Percentiles rank a stretch among this genome's conserved stretches.
Evolutionary conservation across 2,113 vertebrate species (phyloP).

Genomic region (Rhegmatorhina hoffmannsi): DNA sequence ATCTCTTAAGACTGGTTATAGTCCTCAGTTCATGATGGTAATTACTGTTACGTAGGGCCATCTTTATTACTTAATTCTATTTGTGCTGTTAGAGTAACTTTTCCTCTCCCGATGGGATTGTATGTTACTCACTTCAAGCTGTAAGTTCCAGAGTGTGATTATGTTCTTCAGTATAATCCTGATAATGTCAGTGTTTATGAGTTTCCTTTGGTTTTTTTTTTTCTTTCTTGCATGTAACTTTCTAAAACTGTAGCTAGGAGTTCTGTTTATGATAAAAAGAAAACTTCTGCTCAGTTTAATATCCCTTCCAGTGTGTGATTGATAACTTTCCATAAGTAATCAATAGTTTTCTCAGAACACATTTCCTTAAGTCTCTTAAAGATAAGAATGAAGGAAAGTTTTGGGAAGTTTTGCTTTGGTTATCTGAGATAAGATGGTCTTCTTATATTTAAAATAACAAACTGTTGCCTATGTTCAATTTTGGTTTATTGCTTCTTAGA

Average conservation of each 20-base stretch:
- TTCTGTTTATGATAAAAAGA: neutral
- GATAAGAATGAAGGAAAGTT: neutral
- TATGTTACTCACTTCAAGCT: neutral
- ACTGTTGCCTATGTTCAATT: neutral
- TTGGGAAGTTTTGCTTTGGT: neutral
- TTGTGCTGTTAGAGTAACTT: neutral
- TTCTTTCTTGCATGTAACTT: neutral
- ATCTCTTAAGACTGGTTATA: neutral
- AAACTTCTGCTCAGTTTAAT: neutral
- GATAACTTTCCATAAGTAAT: neutral
- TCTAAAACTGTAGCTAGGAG: neutral
- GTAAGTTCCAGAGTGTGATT: neutral
- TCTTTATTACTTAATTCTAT: neutral
- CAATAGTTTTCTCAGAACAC: neutral
- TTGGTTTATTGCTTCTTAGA: neutral
- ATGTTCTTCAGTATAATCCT: neutral
- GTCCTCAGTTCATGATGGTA: neutral
- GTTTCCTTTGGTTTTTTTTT: neutral
- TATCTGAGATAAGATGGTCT: neutral
- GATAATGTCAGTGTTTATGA: neutral
- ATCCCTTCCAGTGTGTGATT: neutral
- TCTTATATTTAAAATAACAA: neutral
- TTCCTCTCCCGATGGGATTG: neutral
- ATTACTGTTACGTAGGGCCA: neutral
- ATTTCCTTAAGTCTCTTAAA: neutral